phyloP scores from a whole-genome alignment of 1,140 invertebrate genomes.

The Ceratoteleas bidentatus region DNA sequence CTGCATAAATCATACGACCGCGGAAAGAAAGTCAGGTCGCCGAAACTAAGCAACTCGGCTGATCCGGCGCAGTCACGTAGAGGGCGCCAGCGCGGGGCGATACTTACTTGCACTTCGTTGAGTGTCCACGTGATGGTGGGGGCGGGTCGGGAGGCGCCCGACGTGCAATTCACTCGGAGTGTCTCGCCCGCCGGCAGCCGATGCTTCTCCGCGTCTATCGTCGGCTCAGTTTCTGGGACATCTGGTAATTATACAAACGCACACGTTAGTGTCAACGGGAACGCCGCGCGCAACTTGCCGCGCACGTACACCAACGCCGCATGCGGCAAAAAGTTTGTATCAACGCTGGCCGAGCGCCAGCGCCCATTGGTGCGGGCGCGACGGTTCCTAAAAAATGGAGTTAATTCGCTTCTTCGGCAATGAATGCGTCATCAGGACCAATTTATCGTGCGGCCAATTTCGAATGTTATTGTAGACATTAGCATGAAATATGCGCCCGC shows the following conservation, averaged over 20 bases:
- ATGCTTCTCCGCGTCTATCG: conserved; percentile 74
- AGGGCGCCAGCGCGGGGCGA: conserved; percentile 44
- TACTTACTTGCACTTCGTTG: conserved; percentile 89
- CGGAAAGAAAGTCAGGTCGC: conserved; percentile 29
- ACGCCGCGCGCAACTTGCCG: conserved; percentile 20
- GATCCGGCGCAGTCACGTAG: conserved; percentile 75
- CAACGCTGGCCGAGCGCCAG: conserved; percentile 53
- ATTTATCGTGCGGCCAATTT: background rate
- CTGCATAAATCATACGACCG: conserved; percentile 44
- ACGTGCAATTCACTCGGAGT: conserved; percentile 89
- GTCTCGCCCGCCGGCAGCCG: conserved; percentile 84
- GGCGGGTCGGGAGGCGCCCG: conserved; percentile 87
- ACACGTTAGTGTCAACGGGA: conserved; percentile 46
- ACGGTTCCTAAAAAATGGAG: conserved; percentile 40
- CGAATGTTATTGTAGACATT: background rate
- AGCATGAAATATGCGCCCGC: background rate
- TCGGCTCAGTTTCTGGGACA: conserved; percentile 77
- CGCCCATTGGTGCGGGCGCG: conserved; percentile 38
- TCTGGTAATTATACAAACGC: conserved; percentile 75
- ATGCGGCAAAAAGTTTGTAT: conserved; percentile 64
- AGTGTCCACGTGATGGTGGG: conserved; percentile 91
- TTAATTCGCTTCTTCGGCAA: conserved; percentile 17
- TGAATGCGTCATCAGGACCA: conserved; percentile 5
- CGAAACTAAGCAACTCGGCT: conserved; percentile 70
- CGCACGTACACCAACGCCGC: conserved; percentile 19